Base-by-base conservation (phyloP, 1,140 invertebrate genomes). In the Zaprionus inermis region DNA sequence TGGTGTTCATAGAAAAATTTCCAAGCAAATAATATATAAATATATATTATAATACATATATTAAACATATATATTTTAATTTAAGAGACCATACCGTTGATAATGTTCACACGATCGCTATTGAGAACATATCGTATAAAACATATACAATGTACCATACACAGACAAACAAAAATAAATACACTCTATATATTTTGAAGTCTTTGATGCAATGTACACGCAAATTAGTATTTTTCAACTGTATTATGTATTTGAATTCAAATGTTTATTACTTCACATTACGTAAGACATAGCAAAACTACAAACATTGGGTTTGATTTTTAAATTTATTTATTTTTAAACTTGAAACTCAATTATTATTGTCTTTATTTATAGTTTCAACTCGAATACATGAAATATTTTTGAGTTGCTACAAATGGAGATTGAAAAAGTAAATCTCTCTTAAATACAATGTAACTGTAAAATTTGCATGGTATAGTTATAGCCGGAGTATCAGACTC, bases 311-410 rank as follows among this genome's bases (percentile, higher is more conserved):
- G 22, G 1, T 24, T 24, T 28, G 24, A 28, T 28, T 5, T 28
- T 28, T 28, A 28, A 0, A 5, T 14, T 38, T 38, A 5, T 49
- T 49, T 49, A 20, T 49, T 69, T 69, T 79, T 79, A 79, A 86
- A 88, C 79, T 68, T 79, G 83, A 72, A 68, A 76, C 56, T 51
- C 72, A 58, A 61, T 77, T 70, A 80, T 88, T 88, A 88, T 88
- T 88, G 83, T 88, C 83, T 52, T 79, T 89, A 77, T 76, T 88
- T 88, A 86, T 54, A 55, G 51, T 72, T 72, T 83, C 28, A 88
- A 67, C 79, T 81, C 61, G 79, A 77, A 78, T 81, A 51, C 61
- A 84, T 49, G 3, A 24, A 49, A 63, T 44, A 44, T 41, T n/a
- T 34, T 51, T 11, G 34, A 24, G 28, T 49, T 20, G 24, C 34